Percentiles rank a stretch among this genome's conserved stretches.
Conservation (phyloP, 2,113 vertebrate species). For the Electrona antarctica region DNA sequence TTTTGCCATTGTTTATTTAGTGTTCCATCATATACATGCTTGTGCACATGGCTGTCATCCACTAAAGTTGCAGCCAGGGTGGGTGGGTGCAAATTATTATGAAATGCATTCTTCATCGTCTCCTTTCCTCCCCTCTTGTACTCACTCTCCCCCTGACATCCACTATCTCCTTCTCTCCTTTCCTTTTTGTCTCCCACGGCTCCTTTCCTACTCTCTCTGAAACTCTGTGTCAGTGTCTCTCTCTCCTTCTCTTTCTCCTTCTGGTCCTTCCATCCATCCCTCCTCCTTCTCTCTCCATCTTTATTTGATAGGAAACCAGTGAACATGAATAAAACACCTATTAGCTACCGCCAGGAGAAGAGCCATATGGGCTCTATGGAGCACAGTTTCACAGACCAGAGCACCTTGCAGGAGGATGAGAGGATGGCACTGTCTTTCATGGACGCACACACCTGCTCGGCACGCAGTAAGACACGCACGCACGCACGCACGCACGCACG, state of each 20-base stretch:
- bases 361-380: conserved; percentile 92
- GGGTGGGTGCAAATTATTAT: too few species aligned
- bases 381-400: conserved; percentile 96
- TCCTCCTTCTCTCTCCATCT: not conserved
- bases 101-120: too few species aligned
- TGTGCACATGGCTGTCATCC: conserved; percentile 57
- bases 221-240: conserved; percentile 10
- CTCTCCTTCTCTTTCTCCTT: conserved; percentile 14
- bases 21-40: conserved; percentile 64
- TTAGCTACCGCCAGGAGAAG: conserved; percentile 95
- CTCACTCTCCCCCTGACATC: too few species aligned
- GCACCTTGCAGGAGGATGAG: conserved; percentile 96
- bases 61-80: not conserved
- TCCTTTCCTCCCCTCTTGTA: too few species aligned
- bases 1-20: conserved; percentile 48
- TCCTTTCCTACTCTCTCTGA: not conserved
- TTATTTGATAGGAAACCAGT: conserved; percentile 85
- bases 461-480: conserved; percentile 81
- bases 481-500: too few species aligned
- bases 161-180: too few species aligned
- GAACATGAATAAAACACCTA: conserved; percentile 93
- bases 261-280: not conserved
- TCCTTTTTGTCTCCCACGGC: too few species aligned
- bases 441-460: conserved; percentile 88
- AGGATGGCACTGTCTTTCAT: conserved; percentile 94